Conservation (phyloP, 2,888 invertebrate genomes). For the Himalopsyche tibetana region DNA sequence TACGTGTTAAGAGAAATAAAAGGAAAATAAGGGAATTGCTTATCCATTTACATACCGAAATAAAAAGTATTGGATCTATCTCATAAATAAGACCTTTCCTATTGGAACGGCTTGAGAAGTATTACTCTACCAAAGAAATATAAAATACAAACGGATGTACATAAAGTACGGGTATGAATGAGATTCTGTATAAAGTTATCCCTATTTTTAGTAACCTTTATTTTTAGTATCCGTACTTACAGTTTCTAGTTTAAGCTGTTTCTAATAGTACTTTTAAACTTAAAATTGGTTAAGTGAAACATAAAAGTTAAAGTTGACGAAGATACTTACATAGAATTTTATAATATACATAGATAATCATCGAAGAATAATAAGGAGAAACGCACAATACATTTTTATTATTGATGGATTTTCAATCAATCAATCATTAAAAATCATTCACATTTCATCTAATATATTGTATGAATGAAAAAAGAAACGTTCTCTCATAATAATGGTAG, state of each 20-base stretch:
- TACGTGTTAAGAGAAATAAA: constrained; percentile 7
- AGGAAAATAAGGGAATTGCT: constrained; percentile 23
- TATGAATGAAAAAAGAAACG: too few relatives aligned
- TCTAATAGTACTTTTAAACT: background rate
- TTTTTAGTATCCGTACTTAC: constrained; percentile 1
- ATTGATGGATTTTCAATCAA: too few relatives aligned
- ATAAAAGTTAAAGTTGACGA: background rate
- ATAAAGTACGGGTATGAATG: background rate
- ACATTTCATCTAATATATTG: too few relatives aligned
- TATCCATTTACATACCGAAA: constrained; percentile 42
- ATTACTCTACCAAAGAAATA: constrained; percentile 24
- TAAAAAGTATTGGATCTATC: constrained; percentile 42
- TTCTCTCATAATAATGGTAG: too few relatives aligned
- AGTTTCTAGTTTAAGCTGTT: background rate
- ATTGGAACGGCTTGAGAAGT: constrained; percentile 19
- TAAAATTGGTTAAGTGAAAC: background rate
- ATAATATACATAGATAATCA: too few relatives aligned
- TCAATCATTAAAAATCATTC: too few relatives aligned
- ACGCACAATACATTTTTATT: too few relatives aligned
- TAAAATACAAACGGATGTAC: constrained; percentile 34
- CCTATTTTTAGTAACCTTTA: constrained; percentile 13
- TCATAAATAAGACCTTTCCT: constrained; percentile 38
- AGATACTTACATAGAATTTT: too few relatives aligned
- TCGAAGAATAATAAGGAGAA: too few relatives aligned
- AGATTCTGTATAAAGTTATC: constrained; percentile 27